phyloP scores from a whole-genome alignment of 1,140 invertebrate species.

The Heliconius melpomene region DNA sequence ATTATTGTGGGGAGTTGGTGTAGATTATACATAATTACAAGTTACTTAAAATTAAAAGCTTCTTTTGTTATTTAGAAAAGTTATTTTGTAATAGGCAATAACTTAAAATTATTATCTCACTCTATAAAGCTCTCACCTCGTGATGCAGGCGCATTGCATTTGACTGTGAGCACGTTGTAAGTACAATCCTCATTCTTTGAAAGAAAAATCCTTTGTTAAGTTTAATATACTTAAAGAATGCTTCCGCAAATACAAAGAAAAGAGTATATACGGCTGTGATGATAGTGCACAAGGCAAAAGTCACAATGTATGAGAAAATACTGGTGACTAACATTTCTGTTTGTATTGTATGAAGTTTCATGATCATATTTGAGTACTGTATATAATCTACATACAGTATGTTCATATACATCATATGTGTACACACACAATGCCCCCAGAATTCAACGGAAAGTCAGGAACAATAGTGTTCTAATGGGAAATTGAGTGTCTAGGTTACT shows the following conservation, averaged over 20 bases:
- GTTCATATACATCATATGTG: too few relatives aligned
- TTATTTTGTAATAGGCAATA: not conserved
- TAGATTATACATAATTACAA: slow-evolving; percentile 2
- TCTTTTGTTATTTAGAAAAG: not conserved
- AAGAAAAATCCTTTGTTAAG: not conserved
- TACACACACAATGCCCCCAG: too few relatives aligned
- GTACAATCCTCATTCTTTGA: too few relatives aligned
- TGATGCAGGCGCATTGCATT: too few relatives aligned
- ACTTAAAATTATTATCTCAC: too few relatives aligned
- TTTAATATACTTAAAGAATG: not conserved
- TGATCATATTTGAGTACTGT: not conserved
- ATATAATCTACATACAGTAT: not conserved
- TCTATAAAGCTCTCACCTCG: too few relatives aligned
- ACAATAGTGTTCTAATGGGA: too few relatives aligned
- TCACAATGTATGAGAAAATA: not conserved
- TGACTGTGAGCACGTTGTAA: too few relatives aligned
- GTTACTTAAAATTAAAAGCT: not conserved
- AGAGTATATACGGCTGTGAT: not conserved
- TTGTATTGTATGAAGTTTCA: not conserved
- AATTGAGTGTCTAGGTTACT: too few relatives aligned
- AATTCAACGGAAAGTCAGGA: too few relatives aligned
- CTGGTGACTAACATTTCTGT: not conserved
- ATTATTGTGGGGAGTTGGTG: not conserved
- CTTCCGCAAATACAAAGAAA: not conserved
- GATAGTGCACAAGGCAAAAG: not conserved